Evolutionary conservation across 1,140 invertebrate species (phyloP), one percentile per base, ranked within the genome.

Genomic region (Panulirus ornatus): DNA sequence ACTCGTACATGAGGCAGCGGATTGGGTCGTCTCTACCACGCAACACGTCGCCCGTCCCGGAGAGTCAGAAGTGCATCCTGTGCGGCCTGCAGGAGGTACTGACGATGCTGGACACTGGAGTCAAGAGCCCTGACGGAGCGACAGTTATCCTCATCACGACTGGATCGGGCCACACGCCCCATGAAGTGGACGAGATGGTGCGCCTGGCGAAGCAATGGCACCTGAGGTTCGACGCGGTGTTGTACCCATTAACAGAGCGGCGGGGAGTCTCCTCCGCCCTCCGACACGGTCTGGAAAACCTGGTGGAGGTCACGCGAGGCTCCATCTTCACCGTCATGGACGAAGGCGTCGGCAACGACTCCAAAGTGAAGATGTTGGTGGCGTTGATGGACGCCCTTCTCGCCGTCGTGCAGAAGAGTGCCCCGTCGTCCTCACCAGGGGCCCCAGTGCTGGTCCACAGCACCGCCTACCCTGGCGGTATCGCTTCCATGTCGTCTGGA

Each of bases 321-420:
- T 95, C 94, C 91, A 94, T 95, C 0, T 94, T 95, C 30, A 93
- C 93, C 54, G 95, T 95, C 92, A 93, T 93, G 75, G 94, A 94
- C 84, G 93, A 94, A 82, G 95, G 95, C 91, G 94, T 95, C 90
- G 94, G 94, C 30, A 94, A 94, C 84, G 92, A 92, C 22, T 92
- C 93, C 9, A 94, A 94, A 92, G 92, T 95, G 84, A 95, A 95
- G 14, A 94, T 95, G 66, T 95, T 95, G 93, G 94, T 95, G 47
- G 91, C 91, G 9, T 73, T 92, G 40, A 92, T 92, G 91, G 91
- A 92, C 66, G 91, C 91, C 19, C 78, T 92, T 9, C 84, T 92
- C 14, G 83, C 91, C 9, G 84, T 84, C 2, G 75, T 92, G n/a
- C 82, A 83, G 22, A 63, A 63, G 3, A 73, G 81, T 40, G 83